Percentiles rank a stretch among this genome's conserved stretches.
phyloP scores from a whole-genome alignment of 2,888 invertebrate genomes.

The Hofmannophila pseudospretella region DNA sequence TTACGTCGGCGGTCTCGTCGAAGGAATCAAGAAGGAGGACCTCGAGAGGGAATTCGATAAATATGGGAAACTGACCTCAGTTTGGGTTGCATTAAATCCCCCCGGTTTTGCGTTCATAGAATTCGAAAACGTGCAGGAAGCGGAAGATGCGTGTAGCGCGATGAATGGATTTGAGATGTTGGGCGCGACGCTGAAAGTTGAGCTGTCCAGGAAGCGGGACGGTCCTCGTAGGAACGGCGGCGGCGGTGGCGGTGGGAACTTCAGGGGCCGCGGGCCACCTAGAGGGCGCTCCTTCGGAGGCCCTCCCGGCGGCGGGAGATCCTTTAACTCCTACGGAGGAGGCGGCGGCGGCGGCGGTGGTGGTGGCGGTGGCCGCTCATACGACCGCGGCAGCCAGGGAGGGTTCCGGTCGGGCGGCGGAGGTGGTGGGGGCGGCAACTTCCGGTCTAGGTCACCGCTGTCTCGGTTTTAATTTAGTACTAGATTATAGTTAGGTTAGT shows the following conservation, averaged over 20 bases:
- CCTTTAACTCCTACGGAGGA: slow-evolving; percentile 20
- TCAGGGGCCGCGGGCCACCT: slow-evolving; percentile 60
- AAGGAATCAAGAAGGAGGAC: slow-evolving; percentile 94
- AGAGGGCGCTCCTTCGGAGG: slow-evolving; percentile 71
- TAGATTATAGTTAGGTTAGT: slow-evolving; percentile 74
- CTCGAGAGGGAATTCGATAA: slow-evolving; percentile 93
- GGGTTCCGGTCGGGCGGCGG: slow-evolving; percentile 43
- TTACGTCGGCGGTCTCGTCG: slow-evolving; percentile 93
- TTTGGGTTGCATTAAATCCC: slow-evolving; percentile 96
- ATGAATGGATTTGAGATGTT: slow-evolving; percentile 92
- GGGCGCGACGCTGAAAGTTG: slow-evolving; percentile 92
- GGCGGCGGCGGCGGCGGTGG: slow-evolving; percentile 62
- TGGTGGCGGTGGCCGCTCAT: slow-evolving; percentile 45
- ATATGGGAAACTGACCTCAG: slow-evolving; percentile 93
- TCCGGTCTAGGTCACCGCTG: slow-evolving; percentile 73
- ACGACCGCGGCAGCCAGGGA: slow-evolving; percentile 45
- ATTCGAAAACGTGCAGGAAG: slow-evolving; percentile 92
- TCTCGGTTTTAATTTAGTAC: slow-evolving; percentile 66
- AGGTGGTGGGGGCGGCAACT: slow-evolving; percentile 68
- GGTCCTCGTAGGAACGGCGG: slow-evolving; percentile 81
- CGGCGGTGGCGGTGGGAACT: slow-evolving; percentile 67
- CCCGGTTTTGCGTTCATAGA: slow-evolving; percentile 97
- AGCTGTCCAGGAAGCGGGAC: slow-evolving; percentile 89
- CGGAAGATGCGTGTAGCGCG: slow-evolving; percentile 92
- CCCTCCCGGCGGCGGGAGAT: slow-evolving; percentile 48